Percentiles rank a stretch among this genome's conserved stretches.
These are phyloP conservation scores for Gymnorhina tibicen DNA, from an alignment of 2,113 vertebrate genomes.

Conservation along the genomic window DNA sequence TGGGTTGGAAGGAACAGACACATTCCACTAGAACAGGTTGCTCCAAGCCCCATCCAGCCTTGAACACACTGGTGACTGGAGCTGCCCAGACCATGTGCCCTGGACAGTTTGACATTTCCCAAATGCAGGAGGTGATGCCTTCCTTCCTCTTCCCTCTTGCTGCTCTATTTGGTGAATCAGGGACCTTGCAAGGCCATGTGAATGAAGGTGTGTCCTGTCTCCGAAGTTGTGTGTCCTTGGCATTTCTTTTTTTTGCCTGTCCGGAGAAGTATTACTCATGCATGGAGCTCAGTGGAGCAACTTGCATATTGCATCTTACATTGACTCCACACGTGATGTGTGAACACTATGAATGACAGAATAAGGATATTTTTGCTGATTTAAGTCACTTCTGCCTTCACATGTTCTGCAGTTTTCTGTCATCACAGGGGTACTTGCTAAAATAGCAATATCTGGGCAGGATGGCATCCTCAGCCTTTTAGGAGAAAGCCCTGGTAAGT, in stretches of 20 bases:
- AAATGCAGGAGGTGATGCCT: neutral
- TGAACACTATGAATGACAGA: neutral
- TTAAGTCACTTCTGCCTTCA: neutral
- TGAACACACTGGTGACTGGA: neutral
- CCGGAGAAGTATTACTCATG: neutral
- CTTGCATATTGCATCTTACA: neutral
- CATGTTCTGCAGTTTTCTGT: neutral
- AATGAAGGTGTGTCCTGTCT: neutral
- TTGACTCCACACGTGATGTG: accelerated
- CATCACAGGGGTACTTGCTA: neutral
- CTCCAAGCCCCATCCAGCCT: neutral
- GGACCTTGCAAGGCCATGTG: neutral
- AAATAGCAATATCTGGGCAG: neutral
- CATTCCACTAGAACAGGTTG: neutral
- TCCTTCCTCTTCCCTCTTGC: neutral
- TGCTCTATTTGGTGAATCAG: neutral
- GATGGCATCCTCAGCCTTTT: neutral
- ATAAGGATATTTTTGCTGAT: neutral
- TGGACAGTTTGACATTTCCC: neutral
- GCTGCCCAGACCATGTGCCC: neutral
- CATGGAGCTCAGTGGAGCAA: neutral
- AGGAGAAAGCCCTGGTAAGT: neutral
- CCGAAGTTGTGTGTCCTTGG: accelerated
- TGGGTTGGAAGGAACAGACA: neutral
- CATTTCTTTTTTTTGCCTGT: neutral